A percentile compares a stretch with the other conserved stretches of the same genome.
These are phyloP conservation scores for Dicyrtoma fusca DNA, from an alignment of 2,888 invertebrate genomes.

Conservation along the genomic window DNA sequence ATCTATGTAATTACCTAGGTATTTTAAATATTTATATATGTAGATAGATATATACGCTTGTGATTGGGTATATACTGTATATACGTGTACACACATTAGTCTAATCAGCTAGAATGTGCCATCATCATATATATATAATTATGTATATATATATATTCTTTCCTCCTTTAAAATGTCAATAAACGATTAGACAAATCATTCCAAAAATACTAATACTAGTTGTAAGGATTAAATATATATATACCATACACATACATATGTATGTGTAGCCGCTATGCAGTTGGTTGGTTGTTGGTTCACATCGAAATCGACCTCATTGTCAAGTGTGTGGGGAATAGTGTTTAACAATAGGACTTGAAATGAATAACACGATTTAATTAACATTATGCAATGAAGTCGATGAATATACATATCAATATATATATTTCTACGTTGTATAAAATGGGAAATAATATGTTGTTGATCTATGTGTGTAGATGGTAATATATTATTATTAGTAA, in stretches of 20 bases:
- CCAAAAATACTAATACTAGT: too few relatives aligned
- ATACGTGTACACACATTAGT: background rate
- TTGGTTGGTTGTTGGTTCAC: too few relatives aligned
- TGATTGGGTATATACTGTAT: background rate
- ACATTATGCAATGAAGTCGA: background rate
- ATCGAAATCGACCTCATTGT: constrained; percentile 12
- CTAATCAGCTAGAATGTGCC: background rate
- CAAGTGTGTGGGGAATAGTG: too few relatives aligned
- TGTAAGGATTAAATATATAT: too few relatives aligned
- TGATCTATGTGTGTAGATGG: too few relatives aligned
- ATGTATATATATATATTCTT: constrained; percentile 2
- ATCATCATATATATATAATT: background rate
- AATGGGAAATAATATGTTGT: too few relatives aligned
- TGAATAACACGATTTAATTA: background rate
- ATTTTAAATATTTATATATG: background rate
- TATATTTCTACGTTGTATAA: background rate
- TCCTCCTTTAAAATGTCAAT: too few relatives aligned
- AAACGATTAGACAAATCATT: too few relatives aligned
- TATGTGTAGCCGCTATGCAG: too few relatives aligned
- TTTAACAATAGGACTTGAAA: background rate
- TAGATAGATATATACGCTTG: too few relatives aligned
- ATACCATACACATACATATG: too few relatives aligned
- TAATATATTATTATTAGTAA: too few relatives aligned
- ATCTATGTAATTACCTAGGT: background rate
- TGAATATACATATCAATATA: constrained; percentile 1